Percentiles rank a stretch among this genome's conserved stretches.
These are phyloP conservation scores for Hypomesus transpacificus DNA, from an alignment of 2,113 vertebrate species.

Conservation along the genomic window DNA sequence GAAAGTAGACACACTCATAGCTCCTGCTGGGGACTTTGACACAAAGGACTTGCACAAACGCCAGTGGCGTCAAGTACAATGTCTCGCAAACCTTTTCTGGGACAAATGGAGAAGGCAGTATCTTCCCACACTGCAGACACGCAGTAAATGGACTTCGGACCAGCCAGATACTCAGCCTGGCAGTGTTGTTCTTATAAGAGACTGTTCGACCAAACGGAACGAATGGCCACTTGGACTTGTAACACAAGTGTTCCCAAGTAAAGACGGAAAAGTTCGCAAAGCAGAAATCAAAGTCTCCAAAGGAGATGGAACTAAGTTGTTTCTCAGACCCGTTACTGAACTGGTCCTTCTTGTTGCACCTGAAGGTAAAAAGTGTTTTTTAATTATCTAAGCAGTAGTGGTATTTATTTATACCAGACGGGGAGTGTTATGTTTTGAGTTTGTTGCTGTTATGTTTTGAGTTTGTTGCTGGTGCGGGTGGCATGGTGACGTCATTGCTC, in stretches of 20 bases:
- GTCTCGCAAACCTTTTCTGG: slow-evolving; percentile 34
- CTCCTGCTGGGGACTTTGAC: slow-evolving; percentile 21
- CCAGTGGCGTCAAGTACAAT: slow-evolving; percentile 29
- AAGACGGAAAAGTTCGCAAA: too few species aligned
- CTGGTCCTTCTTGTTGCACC: slow-evolving; percentile 2
- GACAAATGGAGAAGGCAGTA: slow-evolving; percentile 25
- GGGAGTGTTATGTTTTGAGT: not conserved
- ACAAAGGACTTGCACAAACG: slow-evolving; percentile 11
- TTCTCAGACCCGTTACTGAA: slow-evolving; percentile 8
- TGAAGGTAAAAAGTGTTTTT: not conserved
- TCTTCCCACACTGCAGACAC: slow-evolving; percentile 19
- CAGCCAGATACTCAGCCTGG: not conserved
- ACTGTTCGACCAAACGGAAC: too few species aligned
- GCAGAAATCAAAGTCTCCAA: too few species aligned
- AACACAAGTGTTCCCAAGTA: too few species aligned
- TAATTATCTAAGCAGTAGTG: not conserved
- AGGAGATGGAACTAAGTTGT: not conserved
- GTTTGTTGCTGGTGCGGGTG: too few species aligned
- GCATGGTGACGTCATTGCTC: too few species aligned
- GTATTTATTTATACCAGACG: slow-evolving; percentile 1
- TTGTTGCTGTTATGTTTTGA: too few species aligned
- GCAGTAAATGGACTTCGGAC: slow-evolving; percentile 15
- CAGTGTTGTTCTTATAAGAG: too few species aligned
- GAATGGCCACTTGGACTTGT: too few species aligned
- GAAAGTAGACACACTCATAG: not conserved